phyloP scores from a whole-genome alignment of 2,113 vertebrate species.

The Calyptommatus sinebrachiatus region DNA sequence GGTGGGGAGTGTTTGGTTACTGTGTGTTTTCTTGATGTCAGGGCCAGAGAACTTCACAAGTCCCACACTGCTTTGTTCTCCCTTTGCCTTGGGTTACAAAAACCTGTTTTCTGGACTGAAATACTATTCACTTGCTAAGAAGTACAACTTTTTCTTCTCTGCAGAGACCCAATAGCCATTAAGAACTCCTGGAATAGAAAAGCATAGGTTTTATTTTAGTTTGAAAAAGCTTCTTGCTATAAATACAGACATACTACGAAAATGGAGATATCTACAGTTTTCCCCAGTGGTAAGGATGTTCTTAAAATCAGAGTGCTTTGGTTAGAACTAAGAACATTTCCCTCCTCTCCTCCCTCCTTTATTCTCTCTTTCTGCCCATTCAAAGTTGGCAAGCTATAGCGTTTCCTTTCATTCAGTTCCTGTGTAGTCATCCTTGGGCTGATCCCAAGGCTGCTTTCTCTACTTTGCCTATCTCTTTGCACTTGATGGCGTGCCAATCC shows the following conservation, averaged over 20 bases:
- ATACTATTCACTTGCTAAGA: background rate
- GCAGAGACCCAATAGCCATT: slow-evolving; percentile 30
- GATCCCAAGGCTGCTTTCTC: slow-evolving; percentile 61
- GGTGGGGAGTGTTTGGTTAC: background rate
- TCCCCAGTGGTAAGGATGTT: slow-evolving; percentile 33
- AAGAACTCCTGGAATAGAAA: slow-evolving; percentile 1
- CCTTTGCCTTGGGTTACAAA: slow-evolving; percentile 27
- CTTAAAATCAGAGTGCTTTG: slow-evolving; percentile 20
- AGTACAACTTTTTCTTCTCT: slow-evolving; percentile 9
- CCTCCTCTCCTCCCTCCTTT: background rate
- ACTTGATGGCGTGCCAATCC: slow-evolving; percentile 65
- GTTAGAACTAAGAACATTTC: slow-evolving; percentile 35
- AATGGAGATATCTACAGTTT: slow-evolving; percentile 7
- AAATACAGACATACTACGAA: background rate
- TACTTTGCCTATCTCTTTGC: slow-evolving; percentile 53
- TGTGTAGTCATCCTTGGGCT: slow-evolving; percentile 66
- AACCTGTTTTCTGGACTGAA: slow-evolving; percentile 41
- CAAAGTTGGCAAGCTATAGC: slow-evolving; percentile 43
- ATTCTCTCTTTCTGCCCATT: slow-evolving; percentile 15
- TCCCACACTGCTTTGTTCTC: slow-evolving; percentile 29
- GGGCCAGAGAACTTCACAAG: slow-evolving; percentile 20
- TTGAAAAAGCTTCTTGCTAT: slow-evolving; percentile 19
- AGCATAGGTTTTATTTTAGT: slow-evolving; percentile 2
- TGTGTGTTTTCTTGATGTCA: slow-evolving; percentile 8
- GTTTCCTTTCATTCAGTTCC: slow-evolving; percentile 60